Evolutionary conservation across 2,888 invertebrate species (phyloP).

Genomic region (Mythimna lalbum): DNA sequence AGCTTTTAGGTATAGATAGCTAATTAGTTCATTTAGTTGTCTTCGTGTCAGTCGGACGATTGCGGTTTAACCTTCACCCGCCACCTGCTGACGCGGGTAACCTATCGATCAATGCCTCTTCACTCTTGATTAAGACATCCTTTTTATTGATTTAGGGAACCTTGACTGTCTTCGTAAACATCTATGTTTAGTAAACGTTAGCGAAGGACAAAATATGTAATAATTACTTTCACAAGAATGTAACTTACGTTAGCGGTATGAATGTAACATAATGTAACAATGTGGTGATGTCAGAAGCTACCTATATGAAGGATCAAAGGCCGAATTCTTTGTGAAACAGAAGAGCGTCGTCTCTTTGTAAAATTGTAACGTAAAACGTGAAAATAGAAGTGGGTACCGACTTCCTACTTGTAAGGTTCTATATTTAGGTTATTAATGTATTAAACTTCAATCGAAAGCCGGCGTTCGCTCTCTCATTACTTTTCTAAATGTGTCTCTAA

Average conservation of each 20-base stretch:
- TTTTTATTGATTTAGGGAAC: slow-evolving; percentile 30
- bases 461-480: too few relatives aligned
- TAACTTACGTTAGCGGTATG: neutral
- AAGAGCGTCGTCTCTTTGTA: neutral
- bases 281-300: neutral
- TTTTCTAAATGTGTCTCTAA: too few relatives aligned
- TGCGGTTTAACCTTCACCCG: slow-evolving; percentile 32
- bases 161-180: slow-evolving; percentile 4
- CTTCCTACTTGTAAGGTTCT: neutral
- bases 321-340: neutral
- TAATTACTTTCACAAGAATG: slow-evolving; percentile 1
- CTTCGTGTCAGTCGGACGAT: slow-evolving; percentile 21
- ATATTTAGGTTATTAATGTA: neutral
- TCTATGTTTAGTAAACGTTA: slow-evolving; percentile 2
- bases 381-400: neutral
- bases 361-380: neutral
- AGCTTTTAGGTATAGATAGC: neutral
- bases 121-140: slow-evolving; percentile 46
- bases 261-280: neutral
- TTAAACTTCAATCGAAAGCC: too few relatives aligned
- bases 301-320: slow-evolving; percentile 9
- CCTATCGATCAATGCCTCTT: slow-evolving; percentile 50
- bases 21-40: neutral
- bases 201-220: neutral
- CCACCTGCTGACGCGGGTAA: slow-evolving; percentile 27